These are phyloP conservation scores for Rugalucina vietnamica DNA, from an alignment of 2,888 invertebrate species.

Conservation along the genomic window DNA sequence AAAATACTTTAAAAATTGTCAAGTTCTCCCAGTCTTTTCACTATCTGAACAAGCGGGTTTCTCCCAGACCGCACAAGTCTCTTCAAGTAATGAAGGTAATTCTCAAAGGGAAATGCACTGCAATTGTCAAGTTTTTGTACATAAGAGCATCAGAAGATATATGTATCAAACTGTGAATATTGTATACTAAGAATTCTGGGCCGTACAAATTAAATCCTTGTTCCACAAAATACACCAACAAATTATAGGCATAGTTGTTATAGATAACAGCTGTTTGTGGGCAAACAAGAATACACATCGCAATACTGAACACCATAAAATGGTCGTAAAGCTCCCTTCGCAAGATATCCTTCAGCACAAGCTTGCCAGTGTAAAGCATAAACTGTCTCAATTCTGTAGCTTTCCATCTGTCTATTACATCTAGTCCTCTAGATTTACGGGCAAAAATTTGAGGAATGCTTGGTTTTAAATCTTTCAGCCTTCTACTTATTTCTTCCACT, in stretches of 20 bases:
- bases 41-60: constrained; percentile 7
- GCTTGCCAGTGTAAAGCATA: constrained; percentile 19
- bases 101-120: constrained; percentile 47
- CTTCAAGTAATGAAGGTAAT: constrained; percentile 37
- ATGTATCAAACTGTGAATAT: constrained; percentile 37
- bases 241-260: constrained; percentile 20
- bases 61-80: constrained; percentile 6
- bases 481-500: not conserved
- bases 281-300: constrained; percentile 15
- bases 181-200: constrained; percentile 34
- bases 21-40: constrained; percentile 8
- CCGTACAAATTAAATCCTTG: constrained; percentile 32
- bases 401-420: constrained; percentile 70
- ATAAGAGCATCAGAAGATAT: constrained; percentile 18
- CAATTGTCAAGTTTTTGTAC: constrained; percentile 35
- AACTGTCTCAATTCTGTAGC: constrained; percentile 65
- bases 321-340: too few relatives aligned
- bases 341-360: constrained; percentile 24
- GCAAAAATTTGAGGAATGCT: not conserved
- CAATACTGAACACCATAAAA: constrained; percentile 28
- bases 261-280: not conserved
- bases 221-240: constrained; percentile 32
- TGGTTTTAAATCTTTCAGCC: not conserved
- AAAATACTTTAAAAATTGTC: constrained; percentile 7
- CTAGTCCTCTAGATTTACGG: not conserved